Base-by-base conservation (phyloP, 2,888 invertebrate genomes). In the Ametastegia equiseti region DNA sequence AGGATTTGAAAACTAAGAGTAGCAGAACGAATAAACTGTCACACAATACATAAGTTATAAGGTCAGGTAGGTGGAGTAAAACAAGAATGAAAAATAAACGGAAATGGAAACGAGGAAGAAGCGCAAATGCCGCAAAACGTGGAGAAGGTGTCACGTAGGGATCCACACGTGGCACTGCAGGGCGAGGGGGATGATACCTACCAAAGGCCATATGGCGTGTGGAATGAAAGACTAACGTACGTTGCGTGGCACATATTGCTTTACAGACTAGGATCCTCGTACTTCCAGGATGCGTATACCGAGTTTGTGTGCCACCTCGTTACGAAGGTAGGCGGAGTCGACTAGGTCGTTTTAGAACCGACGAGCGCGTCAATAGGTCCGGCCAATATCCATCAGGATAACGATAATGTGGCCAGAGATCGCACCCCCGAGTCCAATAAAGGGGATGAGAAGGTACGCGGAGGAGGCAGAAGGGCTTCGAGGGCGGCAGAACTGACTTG, bases 381-480 rank as follows among this genome's bases (percentile, higher is more conserved):
- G 78, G 78, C 45, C 78, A 86, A 82, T 86, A 85, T 86, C 85
- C 83, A 81, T 57, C 82, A 80, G 81, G 81, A 82, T 85, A 86
- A 88, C 85, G 85, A 87, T 86, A 86, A 86, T 84, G 84, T 80
- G 80, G 54, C 80, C 67, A 79, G 60, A 82, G 82, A 86, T 84
- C 83, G 84, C 84, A 81, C 85, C 84, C 85, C 13, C 69, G 86
- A 80, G 86, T 71, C 82, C 82, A 54, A 84, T 86, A 78, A 60
- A 78, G 54, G 54, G 33, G 60, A n/a, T n/a, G n/a, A 30, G 60
- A 60, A 45, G 78, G 60, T 33, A 75, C 50, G 54, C 33, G 54
- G 36, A 75, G n/a, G n/a, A n/a, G n/a, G n/a, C 42, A 33, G 13
- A 75, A 36, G 54, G 54, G 54, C 54, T n/a, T 54, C 42, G 42